Conservation (phyloP, 2,797 vertebrate species). For the Takifugu rubripes region DNA sequence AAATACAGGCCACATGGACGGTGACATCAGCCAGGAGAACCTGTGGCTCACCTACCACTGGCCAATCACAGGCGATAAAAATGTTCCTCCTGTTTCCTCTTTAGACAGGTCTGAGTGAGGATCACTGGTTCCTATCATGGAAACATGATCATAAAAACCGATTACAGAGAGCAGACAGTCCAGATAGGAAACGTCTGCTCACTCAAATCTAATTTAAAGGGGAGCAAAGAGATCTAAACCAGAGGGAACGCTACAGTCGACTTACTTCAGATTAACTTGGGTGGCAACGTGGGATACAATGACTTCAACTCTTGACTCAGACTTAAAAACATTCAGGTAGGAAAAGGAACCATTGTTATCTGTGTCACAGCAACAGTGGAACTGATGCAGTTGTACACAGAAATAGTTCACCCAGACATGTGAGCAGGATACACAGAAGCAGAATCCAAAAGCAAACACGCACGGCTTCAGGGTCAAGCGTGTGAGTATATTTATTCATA, state of each 20-base stretch:
- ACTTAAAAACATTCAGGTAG: too few species aligned
- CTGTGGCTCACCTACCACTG: slow-evolving; percentile 49
- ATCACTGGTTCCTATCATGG: slow-evolving; percentile 51
- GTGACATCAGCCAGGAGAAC: slow-evolving; percentile 54
- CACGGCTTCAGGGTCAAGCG: not conserved
- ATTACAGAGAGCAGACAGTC: slow-evolving; percentile 43
- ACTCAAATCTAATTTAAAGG: slow-evolving; percentile 26
- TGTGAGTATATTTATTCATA: slow-evolving; percentile 1
- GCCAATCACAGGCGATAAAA: slow-evolving; percentile 41
- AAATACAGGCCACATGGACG: slow-evolving; percentile 51
- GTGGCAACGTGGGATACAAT: too few species aligned
- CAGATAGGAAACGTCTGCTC: slow-evolving; percentile 56
- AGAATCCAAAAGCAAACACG: not conserved
- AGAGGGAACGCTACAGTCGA: too few species aligned
- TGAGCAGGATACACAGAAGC: not conserved
- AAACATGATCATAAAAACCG: slow-evolving; percentile 49
- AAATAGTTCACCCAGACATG: not conserved
- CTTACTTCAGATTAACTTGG: too few species aligned
- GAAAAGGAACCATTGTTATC: not conserved
- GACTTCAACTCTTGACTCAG: too few species aligned
- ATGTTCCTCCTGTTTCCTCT: slow-evolving; percentile 34
- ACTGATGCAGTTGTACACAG: not conserved
- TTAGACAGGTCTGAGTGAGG: slow-evolving; percentile 16
- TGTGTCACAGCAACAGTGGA: not conserved
- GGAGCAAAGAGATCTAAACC: too few species aligned